Conservation (phyloP, 2,113 vertebrate genomes). For the Irena cyanogastra region DNA sequence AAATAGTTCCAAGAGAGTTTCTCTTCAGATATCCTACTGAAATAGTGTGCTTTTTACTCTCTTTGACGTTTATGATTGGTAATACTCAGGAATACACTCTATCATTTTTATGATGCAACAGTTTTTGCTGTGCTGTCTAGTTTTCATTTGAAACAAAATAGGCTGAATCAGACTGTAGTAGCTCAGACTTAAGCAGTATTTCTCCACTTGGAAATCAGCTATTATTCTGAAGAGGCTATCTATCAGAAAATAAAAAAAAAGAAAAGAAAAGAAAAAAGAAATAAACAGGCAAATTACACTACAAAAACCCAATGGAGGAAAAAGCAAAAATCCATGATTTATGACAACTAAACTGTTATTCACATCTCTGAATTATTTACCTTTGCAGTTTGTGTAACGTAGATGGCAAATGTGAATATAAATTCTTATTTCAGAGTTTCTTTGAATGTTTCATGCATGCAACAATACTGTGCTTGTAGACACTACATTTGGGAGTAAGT, state of each 20-base stretch:
- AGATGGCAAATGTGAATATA: not conserved
- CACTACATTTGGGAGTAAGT: not conserved
- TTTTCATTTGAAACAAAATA: conserved; percentile 22
- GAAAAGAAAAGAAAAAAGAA: accelerated
- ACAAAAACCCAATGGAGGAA: not conserved
- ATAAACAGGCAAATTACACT: not conserved
- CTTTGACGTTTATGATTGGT: not conserved
- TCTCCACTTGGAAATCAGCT: not conserved
- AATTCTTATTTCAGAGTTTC: not conserved
- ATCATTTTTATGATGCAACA: not conserved
- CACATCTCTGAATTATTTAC: not conserved
- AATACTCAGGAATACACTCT: not conserved
- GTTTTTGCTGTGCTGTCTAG: not conserved
- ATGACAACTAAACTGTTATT: not conserved
- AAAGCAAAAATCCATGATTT: not conserved
- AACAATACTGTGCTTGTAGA: not conserved
- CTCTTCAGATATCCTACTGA: not conserved
- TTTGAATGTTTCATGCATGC: not conserved
- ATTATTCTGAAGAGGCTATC: not conserved
- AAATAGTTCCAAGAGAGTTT: not conserved
- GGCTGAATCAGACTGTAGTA: not conserved
- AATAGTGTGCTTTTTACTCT: not conserved
- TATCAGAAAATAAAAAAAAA: not conserved
- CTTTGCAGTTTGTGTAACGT: not conserved
- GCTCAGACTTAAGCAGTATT: not conserved